These are phyloP conservation scores for Enteromius treurensis DNA, from an alignment of 2,797 vertebrate species.

Conservation along the genomic window DNA sequence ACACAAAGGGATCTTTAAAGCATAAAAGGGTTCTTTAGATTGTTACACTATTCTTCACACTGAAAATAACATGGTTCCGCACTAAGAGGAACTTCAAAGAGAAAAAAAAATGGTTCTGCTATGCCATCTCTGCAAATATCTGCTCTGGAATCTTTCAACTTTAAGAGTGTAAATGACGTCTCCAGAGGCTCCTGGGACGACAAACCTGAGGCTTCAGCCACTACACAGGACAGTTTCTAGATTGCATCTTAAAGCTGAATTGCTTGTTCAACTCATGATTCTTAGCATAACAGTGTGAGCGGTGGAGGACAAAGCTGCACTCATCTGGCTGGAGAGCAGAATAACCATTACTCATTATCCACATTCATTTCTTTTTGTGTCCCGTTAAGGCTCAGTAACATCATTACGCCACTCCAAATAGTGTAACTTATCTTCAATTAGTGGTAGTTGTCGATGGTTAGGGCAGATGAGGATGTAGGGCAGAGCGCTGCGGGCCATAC, in stretches of 20 bases:
- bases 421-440: slow-evolving; percentile 57
- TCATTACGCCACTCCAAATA: slow-evolving; percentile 48
- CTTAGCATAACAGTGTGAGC: slow-evolving; percentile 10
- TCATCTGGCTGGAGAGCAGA: slow-evolving; percentile 1
- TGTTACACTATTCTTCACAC: neutral
- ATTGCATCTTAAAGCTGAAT: slow-evolving; percentile 11
- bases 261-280: slow-evolving; percentile 29
- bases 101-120: neutral
- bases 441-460: slow-evolving; percentile 54
- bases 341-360: slow-evolving; percentile 37
- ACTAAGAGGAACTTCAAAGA: too few relatives aligned
- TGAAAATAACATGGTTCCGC: neutral
- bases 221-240: slow-evolving; percentile 1
- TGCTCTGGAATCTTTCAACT: neutral
- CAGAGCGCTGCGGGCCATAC: slow-evolving; percentile 14
- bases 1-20: neutral
- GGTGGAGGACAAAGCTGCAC: slow-evolving; percentile 21
- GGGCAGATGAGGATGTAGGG: slow-evolving; percentile 37
- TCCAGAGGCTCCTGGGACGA: neutral
- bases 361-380: slow-evolving; percentile 45
- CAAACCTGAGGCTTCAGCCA: neutral
- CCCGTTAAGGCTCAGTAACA: slow-evolving; percentile 51
- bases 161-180: neutral
- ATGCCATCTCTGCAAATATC: neutral
- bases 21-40: neutral